A percentile compares a stretch with the other conserved stretches of the same genome.
These are phyloP conservation scores for Branchinecta lindahli DNA, from an alignment of 1,140 invertebrate genomes.

Conservation along the genomic window DNA sequence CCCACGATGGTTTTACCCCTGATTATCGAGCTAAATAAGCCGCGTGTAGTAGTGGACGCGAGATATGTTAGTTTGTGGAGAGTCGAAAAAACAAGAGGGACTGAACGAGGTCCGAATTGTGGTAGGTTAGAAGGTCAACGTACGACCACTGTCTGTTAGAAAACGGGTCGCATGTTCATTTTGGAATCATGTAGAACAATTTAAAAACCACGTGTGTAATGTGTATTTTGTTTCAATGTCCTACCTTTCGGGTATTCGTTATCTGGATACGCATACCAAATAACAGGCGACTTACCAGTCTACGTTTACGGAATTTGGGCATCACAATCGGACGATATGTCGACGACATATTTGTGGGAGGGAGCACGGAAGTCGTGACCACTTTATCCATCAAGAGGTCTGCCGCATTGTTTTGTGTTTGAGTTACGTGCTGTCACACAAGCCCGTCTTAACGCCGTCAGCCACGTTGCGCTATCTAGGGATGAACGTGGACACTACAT, in stretches of 20 bases:
- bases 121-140: not conserved
- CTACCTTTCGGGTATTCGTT: constrained; percentile 1
- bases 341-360: not conserved
- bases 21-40: not conserved
- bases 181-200: not conserved
- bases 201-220: too few relatives aligned
- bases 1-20: not conserved
- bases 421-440: not conserved
- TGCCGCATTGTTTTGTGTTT: not conserved
- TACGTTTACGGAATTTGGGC: not conserved
- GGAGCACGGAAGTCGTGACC: too few relatives aligned
- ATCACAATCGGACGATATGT: not conserved
- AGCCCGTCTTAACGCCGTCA: not conserved
- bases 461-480: not conserved
- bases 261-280: not conserved
- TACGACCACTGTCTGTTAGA: not conserved
- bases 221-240: constrained; percentile 9
- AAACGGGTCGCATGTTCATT: not conserved
- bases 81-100: not conserved
- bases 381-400: not conserved
- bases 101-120: not conserved
- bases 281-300: not conserved
- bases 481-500: not conserved
- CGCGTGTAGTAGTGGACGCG: not conserved
- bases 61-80: not conserved